phyloP scores from a whole-genome alignment of 1,140 invertebrate species.

The Diachasmimorpha longicaudata region DNA sequence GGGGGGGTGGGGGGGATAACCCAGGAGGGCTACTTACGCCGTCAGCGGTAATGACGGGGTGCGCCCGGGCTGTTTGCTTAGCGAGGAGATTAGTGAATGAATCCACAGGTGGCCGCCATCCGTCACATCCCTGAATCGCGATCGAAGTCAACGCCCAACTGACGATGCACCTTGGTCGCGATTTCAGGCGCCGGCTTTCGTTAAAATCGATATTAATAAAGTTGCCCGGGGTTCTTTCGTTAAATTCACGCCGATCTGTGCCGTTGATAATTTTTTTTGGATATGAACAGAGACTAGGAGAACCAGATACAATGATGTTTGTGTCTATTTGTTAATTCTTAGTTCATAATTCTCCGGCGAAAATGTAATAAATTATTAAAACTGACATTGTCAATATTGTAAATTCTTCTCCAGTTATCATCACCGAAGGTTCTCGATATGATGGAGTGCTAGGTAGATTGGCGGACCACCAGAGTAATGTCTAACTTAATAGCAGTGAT shows the following conservation, averaged over 20 bases:
- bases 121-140: slow-evolving; percentile 48
- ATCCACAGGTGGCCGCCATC: slow-evolving; percentile 64
- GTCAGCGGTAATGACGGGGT: slow-evolving; percentile 58
- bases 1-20: not conserved
- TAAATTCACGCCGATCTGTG: too few species aligned
- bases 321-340: too few species aligned
- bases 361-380: too few species aligned
- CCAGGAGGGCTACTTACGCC: slow-evolving; percentile 52
- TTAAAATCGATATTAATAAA: not conserved
- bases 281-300: too few species aligned
- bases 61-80: slow-evolving; percentile 61
- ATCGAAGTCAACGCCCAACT: slow-evolving; percentile 7
- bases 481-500: slow-evolving; percentile 62
- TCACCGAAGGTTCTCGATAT: slow-evolving; percentile 38
- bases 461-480: slow-evolving; percentile 63
- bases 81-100: slow-evolving; percentile 64
- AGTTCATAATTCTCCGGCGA: not conserved
- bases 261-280: too few species aligned
- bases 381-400: too few species aligned
- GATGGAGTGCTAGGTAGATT: slow-evolving; percentile 49
- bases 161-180: not conserved
- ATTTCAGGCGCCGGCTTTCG: not conserved
- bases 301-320: too few species aligned
- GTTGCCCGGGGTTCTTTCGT: not conserved
- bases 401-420: not conserved